These are phyloP conservation scores for Synergus laeviventris DNA, from an alignment of 2,888 invertebrate species.

Conservation along the genomic window DNA sequence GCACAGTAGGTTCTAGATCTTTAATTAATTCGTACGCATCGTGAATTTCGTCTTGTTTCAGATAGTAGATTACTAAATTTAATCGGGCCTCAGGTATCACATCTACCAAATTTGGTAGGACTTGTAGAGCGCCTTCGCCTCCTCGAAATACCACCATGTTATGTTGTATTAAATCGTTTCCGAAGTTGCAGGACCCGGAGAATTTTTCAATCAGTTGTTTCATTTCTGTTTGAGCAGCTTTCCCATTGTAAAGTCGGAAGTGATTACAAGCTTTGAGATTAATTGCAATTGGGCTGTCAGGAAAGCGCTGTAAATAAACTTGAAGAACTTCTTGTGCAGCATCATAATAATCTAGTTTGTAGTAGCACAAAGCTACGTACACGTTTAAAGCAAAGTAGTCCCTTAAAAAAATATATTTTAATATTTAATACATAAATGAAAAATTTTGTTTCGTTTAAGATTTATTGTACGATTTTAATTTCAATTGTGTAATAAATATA, in stretches of 20 bases:
- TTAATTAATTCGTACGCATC: constrained; percentile 94
- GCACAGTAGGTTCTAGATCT: constrained; percentile 93
- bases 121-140: constrained; percentile 95
- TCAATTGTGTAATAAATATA: too few relatives aligned
- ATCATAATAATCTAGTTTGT: constrained; percentile 98
- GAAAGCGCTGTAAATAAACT: constrained; percentile 92
- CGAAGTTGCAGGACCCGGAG: constrained; percentile 83
- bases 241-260: constrained; percentile 93
- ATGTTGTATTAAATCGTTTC: constrained; percentile 94
- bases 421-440: background rate
- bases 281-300: constrained; percentile 95
- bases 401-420: constrained; percentile 77
- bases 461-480: background rate
- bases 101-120: constrained; percentile 93
- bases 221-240: constrained; percentile 94
- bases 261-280: constrained; percentile 94
- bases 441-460: background rate
- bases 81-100: constrained; percentile 97
- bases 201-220: constrained; percentile 87
- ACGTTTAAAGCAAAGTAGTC: constrained; percentile 96
- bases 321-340: constrained; percentile 98
- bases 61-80: constrained; percentile 95
- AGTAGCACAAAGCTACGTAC: constrained; percentile 98
- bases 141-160: constrained; percentile 96
- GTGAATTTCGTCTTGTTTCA: constrained; percentile 90